phyloP scores from a whole-genome alignment of 2,888 invertebrate species.

The Agriotes lineatus region DNA sequence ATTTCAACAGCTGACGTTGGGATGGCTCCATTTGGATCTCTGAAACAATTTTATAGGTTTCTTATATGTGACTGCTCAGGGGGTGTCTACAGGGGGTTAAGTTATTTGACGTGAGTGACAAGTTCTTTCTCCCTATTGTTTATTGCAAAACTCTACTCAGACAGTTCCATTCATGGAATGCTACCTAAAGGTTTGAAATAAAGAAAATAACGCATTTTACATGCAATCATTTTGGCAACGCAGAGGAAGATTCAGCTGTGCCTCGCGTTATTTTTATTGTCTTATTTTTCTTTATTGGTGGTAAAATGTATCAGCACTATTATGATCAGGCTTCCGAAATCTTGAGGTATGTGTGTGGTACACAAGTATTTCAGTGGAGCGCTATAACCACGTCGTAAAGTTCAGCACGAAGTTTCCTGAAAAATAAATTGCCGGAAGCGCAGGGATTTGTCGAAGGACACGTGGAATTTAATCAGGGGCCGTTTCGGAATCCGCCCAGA shows the following conservation, averaged over 20 bases:
- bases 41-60: conserved; percentile 62
- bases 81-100: conserved; percentile 11
- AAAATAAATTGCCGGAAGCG: conserved; percentile 24
- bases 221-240: neutral
- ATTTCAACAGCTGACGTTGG: conserved; percentile 59
- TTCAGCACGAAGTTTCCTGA: conserved; percentile 20
- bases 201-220: conserved; percentile 18
- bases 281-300: conserved; percentile 30
- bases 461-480: neutral
- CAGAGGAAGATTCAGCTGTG: conserved; percentile 22
- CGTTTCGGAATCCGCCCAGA: neutral
- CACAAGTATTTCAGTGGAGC: conserved; percentile 27
- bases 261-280: conserved; percentile 29
- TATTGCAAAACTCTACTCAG: neutral
- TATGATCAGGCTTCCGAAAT: conserved; percentile 28
- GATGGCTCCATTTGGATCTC: conserved; percentile 76
- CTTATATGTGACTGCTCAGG: conserved; percentile 6
- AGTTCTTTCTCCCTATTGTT: too few species aligned
- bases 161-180: neutral
- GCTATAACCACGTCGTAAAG: conserved; percentile 32
- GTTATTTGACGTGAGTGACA: too few species aligned
- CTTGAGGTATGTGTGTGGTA: conserved; percentile 18
- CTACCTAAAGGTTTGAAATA: neutral
- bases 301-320: conserved; percentile 31
- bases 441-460: conserved; percentile 6